Conservation (phyloP, 1,140 invertebrate genomes). For the Sinonovacula constricta region DNA sequence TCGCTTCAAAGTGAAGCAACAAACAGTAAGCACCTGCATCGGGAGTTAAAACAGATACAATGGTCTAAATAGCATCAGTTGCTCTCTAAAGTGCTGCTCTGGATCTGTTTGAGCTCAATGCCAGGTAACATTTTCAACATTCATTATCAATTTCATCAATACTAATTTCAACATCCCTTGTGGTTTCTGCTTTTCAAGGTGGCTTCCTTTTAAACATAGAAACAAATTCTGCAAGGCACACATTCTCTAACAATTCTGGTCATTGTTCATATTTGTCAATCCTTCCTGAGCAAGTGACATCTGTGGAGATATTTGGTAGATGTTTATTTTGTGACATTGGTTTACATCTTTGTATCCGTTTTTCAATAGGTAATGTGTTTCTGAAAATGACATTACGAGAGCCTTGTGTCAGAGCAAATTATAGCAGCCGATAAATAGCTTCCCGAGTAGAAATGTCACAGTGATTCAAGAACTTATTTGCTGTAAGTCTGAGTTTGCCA, state of each 20-base stretch:
- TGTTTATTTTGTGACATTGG: constrained; percentile 22
- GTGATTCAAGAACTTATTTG: constrained; percentile 56
- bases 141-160: constrained; percentile 30
- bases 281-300: constrained; percentile 36
- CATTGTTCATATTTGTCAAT: constrained; percentile 30
- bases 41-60: too few relatives aligned
- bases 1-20: too few relatives aligned
- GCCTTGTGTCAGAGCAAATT: constrained; percentile 16
- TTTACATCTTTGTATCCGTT: constrained; percentile 50
- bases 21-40: too few relatives aligned
- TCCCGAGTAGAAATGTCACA: constrained; percentile 55
- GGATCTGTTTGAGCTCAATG: constrained; percentile 17
- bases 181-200: not conserved
- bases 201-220: constrained; percentile 27
- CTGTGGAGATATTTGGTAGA: constrained; percentile 38
- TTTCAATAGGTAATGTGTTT: constrained; percentile 51
- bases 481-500: constrained; percentile 44
- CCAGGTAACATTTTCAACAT: constrained; percentile 32
- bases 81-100: too few relatives aligned
- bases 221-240: constrained; percentile 21
- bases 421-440: constrained; percentile 42
- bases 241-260: constrained; percentile 21
- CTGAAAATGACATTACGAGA: constrained; percentile 34
- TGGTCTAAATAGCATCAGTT: constrained; percentile 45
- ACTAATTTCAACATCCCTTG: constrained; percentile 1